Evolutionary conservation across 2,888 invertebrate genomes (phyloP).

Genomic region (Patella ulyssiponensis): DNA sequence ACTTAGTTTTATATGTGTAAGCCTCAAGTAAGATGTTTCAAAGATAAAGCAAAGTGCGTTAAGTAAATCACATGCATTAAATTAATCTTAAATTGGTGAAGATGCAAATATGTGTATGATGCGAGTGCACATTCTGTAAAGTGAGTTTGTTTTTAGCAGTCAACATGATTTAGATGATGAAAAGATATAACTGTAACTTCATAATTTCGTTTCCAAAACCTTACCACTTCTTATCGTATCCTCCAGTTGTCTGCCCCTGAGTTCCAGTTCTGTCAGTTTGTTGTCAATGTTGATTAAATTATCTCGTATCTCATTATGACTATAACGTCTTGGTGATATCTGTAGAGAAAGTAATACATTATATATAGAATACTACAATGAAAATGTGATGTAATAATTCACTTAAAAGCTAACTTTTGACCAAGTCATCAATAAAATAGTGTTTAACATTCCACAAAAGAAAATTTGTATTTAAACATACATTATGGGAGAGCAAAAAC

Average conservation of each 20-base stretch:
- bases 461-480: slow-evolving; percentile 19
- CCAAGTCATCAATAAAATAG: not conserved
- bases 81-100: too few relatives aligned
- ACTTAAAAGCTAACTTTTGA: not conserved
- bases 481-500: too few relatives aligned
- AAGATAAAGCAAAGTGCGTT: too few relatives aligned
- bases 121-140: too few relatives aligned
- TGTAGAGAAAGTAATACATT: not conserved
- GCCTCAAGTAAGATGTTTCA: too few relatives aligned
- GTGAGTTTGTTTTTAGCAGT: too few relatives aligned
- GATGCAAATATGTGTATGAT: too few relatives aligned
- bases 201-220: slow-evolving; percentile 71
- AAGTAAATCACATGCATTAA: too few relatives aligned
- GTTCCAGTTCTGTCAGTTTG: slow-evolving; percentile 89
- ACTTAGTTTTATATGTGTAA: too few relatives aligned
- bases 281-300: slow-evolving; percentile 87
- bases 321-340: slow-evolving; percentile 60
- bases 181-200: not conserved
- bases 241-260: slow-evolving; percentile 91
- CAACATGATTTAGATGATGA: not conserved
- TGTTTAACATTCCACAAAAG: slow-evolving; percentile 16
- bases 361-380: not conserved
- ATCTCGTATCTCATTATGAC: slow-evolving; percentile 76
- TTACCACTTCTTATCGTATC: slow-evolving; percentile 89
- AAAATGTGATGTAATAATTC: too few relatives aligned